Evolutionary conservation across 2,888 invertebrate genomes (phyloP).

Genomic region (Drosophila neonasuta): DNA sequence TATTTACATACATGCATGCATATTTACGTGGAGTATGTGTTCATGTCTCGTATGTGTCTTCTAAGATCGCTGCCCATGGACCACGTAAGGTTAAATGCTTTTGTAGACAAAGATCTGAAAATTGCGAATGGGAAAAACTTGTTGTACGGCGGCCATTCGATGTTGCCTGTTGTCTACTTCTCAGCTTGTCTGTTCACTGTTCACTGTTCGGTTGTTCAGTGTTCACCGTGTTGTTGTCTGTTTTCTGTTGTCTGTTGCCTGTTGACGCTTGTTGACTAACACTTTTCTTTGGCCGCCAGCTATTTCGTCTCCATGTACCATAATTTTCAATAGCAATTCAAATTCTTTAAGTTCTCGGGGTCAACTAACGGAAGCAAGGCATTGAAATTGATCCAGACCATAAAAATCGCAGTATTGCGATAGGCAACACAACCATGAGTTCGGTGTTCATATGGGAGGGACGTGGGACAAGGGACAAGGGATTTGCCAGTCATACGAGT

Average conservation of each 20-base stretch:
- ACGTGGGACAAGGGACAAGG: neutral
- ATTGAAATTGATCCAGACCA: constrained; percentile 66
- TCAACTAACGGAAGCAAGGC: constrained; percentile 64
- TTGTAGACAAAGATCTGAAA: constrained; percentile 57
- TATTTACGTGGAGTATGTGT: neutral
- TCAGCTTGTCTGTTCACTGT: neutral
- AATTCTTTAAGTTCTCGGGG: constrained; percentile 64
- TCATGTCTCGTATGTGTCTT: constrained; percentile 2
- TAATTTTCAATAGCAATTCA: constrained; percentile 68
- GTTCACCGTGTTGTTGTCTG: neutral
- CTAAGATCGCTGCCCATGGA: constrained; percentile 26
- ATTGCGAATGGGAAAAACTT: constrained; percentile 43
- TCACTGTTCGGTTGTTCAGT: neutral
- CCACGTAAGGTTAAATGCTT: constrained; percentile 57
- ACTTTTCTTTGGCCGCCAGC: constrained; percentile 60
- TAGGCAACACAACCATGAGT: constrained; percentile 31
- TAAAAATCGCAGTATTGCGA: constrained; percentile 52
- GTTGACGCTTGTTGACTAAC: constrained; percentile 47
- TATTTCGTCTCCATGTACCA: constrained; percentile 56
- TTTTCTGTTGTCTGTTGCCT: constrained; percentile 7
- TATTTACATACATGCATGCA: constrained; percentile 3
- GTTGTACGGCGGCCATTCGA: constrained; percentile 21
- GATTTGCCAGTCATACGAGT: constrained; percentile 12
- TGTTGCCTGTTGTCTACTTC: constrained; percentile 8
- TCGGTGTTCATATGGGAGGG: constrained; percentile 2